These are phyloP conservation scores for Ceriagrion tenellum DNA, from an alignment of 2,888 invertebrate species.

Conservation along the genomic window DNA sequence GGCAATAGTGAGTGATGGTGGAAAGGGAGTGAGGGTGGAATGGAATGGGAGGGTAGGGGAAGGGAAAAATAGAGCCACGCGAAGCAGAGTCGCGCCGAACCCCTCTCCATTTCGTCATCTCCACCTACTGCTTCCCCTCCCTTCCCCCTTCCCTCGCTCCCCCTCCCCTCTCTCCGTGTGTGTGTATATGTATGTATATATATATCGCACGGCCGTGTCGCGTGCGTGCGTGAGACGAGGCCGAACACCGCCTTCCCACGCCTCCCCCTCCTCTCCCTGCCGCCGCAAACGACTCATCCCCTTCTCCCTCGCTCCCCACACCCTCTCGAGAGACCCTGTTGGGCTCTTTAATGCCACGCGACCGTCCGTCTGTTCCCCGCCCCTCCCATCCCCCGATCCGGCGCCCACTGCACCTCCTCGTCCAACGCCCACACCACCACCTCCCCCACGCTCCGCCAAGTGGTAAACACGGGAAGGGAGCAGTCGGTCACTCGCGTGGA, in stretches of 20 bases:
- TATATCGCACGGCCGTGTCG: background rate
- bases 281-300: constrained; percentile 15
- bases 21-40: background rate
- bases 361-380: background rate
- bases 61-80: background rate
- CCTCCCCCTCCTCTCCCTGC: background rate
- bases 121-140: no score
- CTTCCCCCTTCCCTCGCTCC: background rate
- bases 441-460: background rate
- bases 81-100: background rate
- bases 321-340: background rate
- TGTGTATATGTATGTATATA: background rate
- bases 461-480: background rate
- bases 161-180: background rate
- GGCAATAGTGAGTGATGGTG: no score
- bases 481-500: background rate
- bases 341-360: constrained; percentile 32
- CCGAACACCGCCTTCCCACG: constrained; percentile 33
- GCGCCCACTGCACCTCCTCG: background rate
- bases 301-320: background rate
- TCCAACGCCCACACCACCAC: background rate
- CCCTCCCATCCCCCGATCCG: background rate
- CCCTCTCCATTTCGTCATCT: background rate
- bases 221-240: constrained; percentile 58
- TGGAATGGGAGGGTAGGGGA: background rate